These are phyloP conservation scores for Chloromyia formosa DNA, from an alignment of 2,888 invertebrate genomes.

Conservation along the genomic window DNA sequence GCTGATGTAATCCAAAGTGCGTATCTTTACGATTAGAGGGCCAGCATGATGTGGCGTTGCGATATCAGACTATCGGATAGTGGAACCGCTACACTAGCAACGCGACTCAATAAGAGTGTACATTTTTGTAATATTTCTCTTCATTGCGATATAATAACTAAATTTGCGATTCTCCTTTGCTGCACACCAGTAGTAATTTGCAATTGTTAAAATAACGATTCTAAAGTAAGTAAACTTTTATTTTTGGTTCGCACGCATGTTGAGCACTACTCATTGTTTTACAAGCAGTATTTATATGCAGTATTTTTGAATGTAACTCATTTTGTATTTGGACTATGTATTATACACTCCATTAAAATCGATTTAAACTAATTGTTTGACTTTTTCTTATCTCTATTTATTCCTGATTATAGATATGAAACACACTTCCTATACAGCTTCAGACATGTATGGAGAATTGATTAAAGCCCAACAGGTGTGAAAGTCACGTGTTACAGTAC, in stretches of 20 bases:
- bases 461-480: neutral
- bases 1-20: too few species aligned
- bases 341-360: conserved; percentile 4
- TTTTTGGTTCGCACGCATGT: conserved; percentile 30
- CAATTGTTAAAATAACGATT: too few species aligned
- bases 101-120: too few species aligned
- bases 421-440: neutral
- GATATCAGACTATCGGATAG: too few species aligned
- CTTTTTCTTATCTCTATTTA: neutral
- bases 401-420: conserved; percentile 25
- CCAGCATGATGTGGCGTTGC: too few species aligned
- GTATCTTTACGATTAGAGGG: too few species aligned
- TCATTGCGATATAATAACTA: too few species aligned
- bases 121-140: too few species aligned
- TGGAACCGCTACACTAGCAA: too few species aligned
- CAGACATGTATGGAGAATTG: conserved; percentile 18
- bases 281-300: conserved; percentile 2
- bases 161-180: too few species aligned
- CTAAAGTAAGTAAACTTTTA: too few species aligned
- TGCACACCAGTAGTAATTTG: neutral
- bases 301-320: neutral
- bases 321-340: conserved; percentile 11
- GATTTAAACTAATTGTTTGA: neutral
- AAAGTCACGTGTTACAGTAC: neutral
- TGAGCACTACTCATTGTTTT: conserved; percentile 1